phyloP scores from a whole-genome alignment of 2,113 vertebrate species.

The Elachura formosa region DNA sequence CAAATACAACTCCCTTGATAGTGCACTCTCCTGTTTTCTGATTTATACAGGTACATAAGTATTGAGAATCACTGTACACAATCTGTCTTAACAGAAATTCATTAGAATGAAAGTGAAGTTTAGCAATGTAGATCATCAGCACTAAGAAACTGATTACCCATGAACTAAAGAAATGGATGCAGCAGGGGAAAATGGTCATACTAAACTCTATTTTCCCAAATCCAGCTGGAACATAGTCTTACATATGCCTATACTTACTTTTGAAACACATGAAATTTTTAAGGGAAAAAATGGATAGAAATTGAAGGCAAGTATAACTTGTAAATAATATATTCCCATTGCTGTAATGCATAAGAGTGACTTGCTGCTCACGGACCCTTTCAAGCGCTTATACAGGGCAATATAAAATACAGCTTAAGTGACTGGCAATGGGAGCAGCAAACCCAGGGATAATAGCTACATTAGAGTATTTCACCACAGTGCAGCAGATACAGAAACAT shows the following conservation, averaged over 20 bases:
- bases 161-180: not conserved
- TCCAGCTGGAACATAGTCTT: not conserved
- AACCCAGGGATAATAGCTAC: not conserved
- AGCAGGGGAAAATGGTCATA: not conserved
- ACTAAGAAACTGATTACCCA: not conserved
- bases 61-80: not conserved
- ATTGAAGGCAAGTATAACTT: not conserved
- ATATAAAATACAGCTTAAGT: not conserved
- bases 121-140: not conserved
- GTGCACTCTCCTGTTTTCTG: not conserved
- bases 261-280: not conserved
- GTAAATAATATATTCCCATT: not conserved
- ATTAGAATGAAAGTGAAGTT: not conserved
- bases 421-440: not conserved
- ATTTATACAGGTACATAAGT: not conserved
- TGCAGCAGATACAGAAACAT: not conserved
- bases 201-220: not conserved
- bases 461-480: not conserved
- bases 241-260: not conserved
- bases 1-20: not conserved
- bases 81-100: not conserved
- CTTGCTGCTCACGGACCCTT: accelerated
- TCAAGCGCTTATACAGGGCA: not conserved
- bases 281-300: not conserved
- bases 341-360: not conserved